Evolutionary conservation across 2,113 vertebrate genomes (phyloP).

Genomic region (Mesocricetus auratus): DNA sequence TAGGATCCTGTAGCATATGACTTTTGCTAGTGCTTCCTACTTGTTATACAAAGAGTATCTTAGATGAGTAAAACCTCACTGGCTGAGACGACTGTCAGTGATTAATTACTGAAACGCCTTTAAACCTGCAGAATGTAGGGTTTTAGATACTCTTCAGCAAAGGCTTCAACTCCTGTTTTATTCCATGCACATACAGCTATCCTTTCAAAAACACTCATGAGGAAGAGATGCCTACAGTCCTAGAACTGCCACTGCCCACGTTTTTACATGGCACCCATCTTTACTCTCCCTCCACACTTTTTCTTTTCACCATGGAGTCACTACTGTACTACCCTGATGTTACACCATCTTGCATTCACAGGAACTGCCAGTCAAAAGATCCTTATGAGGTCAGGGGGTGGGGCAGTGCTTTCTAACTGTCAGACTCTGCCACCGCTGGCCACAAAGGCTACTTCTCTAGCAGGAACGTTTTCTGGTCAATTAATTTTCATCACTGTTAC

Average conservation of each 20-base stretch:
- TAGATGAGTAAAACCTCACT: background rate
- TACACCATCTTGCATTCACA: background rate
- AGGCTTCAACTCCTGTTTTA: background rate
- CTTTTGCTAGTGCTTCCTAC: background rate
- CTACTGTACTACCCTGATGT: background rate
- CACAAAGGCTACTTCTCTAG: background rate
- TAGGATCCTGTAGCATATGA: background rate
- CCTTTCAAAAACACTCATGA: background rate
- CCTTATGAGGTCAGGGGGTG: background rate
- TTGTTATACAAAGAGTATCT: background rate
- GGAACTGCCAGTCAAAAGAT: background rate
- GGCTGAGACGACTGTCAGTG: background rate
- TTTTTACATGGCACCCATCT: background rate
- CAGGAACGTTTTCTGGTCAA: background rate
- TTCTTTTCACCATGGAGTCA: background rate
- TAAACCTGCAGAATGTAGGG: background rate
- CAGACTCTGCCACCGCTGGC: background rate
- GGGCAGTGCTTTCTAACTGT: background rate
- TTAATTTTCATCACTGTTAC: constrained; percentile 12
- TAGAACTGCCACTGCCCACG: background rate
- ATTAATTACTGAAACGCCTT: background rate
- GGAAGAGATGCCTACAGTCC: background rate
- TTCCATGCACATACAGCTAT: background rate
- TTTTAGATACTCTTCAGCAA: background rate
- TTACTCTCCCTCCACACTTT: background rate